Evolutionary conservation across 2,113 vertebrate genomes (phyloP), one percentile per base, ranked within the genome.

Genomic region (Theropithecus gelada): DNA sequence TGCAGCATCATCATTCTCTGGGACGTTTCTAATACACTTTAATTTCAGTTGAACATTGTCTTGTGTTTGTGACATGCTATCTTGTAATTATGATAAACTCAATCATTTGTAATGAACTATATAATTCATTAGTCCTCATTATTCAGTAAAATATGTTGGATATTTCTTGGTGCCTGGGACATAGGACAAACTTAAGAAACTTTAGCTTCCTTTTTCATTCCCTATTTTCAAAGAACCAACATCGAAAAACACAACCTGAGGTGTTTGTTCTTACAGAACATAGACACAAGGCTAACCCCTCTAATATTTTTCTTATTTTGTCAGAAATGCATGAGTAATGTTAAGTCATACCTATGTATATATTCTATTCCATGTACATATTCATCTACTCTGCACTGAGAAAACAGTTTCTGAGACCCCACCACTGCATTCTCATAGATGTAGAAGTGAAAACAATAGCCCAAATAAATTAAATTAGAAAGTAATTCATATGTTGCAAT

Each of bases 391-490:
- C 76, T 96, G 85, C 38, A 83, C 30, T 85, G 66, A 96, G 87
- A 85, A 96, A 79, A 88, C 88, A 38, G 32, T 55, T 93, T 84
- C 45, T 91, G 88, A 96, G 70, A 88, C 8, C 20, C 6, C 25
- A 81, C 35, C 43, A 57, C 86, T 92, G 55, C 75, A 88, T 93
- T 95, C 27, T 88, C 40, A 70, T 80, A 90, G 70, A 72, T 22
- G 20, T 89, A n/a, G 73, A 82, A 86, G 20, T 95, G 27, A 94
- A 95, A 95, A 80, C 72, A 86, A 85, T 59, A 94, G 75, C n/a
- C 27, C 45, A 88, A 87, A 81, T 79, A 40, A 84, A 64, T 90
- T 97, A 88, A 68, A 94, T 66, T 89, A 88, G 82, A 79, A 97
- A 93, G 70, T 17, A 70, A n/a, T 55, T 90, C 90, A 38, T 68